Conservation (phyloP, 2,113 vertebrate species). For the sheep (Ovis aries) region DNA sequence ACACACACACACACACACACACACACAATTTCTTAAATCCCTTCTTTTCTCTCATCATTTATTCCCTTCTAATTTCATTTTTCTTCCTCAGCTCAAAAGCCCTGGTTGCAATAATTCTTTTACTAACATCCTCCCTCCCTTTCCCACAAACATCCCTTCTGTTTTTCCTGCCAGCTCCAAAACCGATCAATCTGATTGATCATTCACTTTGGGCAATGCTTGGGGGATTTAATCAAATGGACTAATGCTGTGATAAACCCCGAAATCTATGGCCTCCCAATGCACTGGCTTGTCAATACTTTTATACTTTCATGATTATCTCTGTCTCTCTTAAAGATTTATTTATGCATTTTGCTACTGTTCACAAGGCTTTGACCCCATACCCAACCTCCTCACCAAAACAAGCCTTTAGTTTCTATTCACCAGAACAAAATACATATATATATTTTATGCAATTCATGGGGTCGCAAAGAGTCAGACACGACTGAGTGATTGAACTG, state of each 20-base stretch:
- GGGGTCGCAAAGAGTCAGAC: no score
- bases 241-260: not conserved
- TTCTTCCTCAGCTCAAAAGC: not conserved
- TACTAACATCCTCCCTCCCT: not conserved
- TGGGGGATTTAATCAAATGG: not conserved
- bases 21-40: not conserved
- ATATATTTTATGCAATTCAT: no score
- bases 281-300: not conserved
- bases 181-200: constrained; percentile 20
- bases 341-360: not conserved
- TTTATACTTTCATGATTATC: not conserved
- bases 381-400: not conserved
- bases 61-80: not conserved
- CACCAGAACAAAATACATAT: not conserved
- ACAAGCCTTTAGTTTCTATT: not conserved
- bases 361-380: not conserved
- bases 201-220: constrained; percentile 16
- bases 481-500: no score
- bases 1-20: not conserved
- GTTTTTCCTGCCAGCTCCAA: not conserved
- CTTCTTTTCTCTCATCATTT: not conserved
- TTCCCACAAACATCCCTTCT: not conserved
- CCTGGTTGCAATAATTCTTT: not conserved
- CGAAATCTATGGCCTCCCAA: not conserved
- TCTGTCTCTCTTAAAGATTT: not conserved